Evolutionary conservation across 2,797 vertebrate species (phyloP), one percentile per base, ranked within the genome.

Genomic region (Mormyrus proboscirostris): DNA sequence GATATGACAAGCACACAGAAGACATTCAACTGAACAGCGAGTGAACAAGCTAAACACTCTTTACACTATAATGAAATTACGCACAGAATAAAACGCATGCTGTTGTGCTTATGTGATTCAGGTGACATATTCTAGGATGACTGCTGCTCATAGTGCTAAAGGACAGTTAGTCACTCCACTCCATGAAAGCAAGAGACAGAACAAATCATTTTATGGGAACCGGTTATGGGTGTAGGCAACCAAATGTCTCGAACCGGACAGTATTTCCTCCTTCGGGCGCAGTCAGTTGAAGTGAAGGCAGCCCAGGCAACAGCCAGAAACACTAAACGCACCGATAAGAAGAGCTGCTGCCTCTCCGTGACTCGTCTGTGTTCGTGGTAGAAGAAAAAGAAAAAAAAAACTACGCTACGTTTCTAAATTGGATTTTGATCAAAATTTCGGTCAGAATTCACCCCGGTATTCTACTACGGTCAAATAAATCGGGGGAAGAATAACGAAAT

Each of bases 81-180:
- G 33, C 10, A 3, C 38, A 88, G 47, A 90, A 88, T 84, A 53
- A 83, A n/a, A 44, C n/a, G 8, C 55, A 79, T 87, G 41, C 41
- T 84, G 47, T 4, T 7, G 84, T 22, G 50, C 53, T 83, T 89
- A 92, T 90, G 55, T 19, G 76, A 88, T 89, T 91, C 89, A 91
- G 65, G 91, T 86, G 86, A 92, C 88, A 69, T 57, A 88, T 91
- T 90, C 73, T n/a, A 82, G 51, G 29, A 33, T 44, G 47, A 29
- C 44, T 2, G 62, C n/a, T 49, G 2, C 0, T 14, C 47, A 49
- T 41, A 22, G 10, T 25, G n/a, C 33, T 38, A 55, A 53, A 73
- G 29, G 29, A 73, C 29, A 73, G 65, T 12, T 38, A 73, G 65
- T 38, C 65, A 73, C 29, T 14, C 12, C 3, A 4, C 29, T 38